Conservation (phyloP, 2,797 vertebrate species). For the Chelidonichthys spinosus region DNA sequence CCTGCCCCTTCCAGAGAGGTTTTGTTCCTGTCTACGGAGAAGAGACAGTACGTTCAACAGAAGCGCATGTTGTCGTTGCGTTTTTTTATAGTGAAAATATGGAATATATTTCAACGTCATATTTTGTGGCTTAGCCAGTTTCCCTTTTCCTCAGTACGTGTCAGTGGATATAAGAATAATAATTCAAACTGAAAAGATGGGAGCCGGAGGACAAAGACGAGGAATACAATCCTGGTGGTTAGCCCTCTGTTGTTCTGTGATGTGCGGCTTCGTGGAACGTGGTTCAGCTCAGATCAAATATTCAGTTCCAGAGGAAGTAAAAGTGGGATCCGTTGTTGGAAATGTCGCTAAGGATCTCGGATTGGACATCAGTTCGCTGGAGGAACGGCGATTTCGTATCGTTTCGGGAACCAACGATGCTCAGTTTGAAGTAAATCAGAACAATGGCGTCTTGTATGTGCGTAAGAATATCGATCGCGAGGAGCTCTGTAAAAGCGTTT, state of each 20-base stretch:
- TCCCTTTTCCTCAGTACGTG: neutral
- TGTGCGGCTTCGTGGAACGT: conserved; percentile 33
- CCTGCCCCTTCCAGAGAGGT: conserved; percentile 43
- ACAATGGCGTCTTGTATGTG: conserved; percentile 82
- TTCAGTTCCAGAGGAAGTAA: conserved; percentile 83
- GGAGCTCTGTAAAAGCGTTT: conserved; percentile 70
- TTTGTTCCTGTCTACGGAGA: conserved; percentile 18
- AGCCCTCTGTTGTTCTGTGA: conserved; percentile 35
- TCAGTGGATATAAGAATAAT: neutral
- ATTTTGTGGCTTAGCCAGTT: neutral
- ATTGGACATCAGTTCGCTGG: conserved; percentile 71
- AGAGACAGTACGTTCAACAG: neutral
- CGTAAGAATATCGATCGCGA: conserved; percentile 83
- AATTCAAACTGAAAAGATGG: conserved; percentile 41
- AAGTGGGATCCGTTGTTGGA: conserved; percentile 79
- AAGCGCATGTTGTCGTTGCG: neutral
- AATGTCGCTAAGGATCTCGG: conserved; percentile 85
- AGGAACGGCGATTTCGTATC: conserved; percentile 76
- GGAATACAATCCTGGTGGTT: conserved; percentile 18
- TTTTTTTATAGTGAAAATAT: neutral
- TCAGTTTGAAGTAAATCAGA: conserved; percentile 79
- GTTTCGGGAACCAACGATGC: conserved; percentile 75
- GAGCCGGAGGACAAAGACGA: neutral
- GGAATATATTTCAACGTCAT: accelerated
- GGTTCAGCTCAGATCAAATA: conserved; percentile 80